Base-by-base conservation (phyloP, 2,113 vertebrate genomes). In the Microtus richardsoni region DNA sequence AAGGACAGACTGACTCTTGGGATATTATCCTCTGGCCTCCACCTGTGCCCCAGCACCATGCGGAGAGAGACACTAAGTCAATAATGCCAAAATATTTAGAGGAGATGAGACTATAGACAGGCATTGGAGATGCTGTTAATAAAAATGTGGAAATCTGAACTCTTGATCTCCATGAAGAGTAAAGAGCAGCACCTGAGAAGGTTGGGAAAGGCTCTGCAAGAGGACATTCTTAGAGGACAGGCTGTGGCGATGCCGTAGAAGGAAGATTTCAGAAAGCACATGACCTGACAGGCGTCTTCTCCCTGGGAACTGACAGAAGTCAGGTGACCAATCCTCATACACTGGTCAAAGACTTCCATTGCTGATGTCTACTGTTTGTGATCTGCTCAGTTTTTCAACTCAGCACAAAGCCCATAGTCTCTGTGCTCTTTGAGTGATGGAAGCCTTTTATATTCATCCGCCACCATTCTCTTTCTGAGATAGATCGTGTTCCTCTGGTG, bases 61-160 rank as follows among this genome's bases (percentile, higher is more conserved):
- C 9, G 8, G n/a, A 66, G 14, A 47, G 16, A 84, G 24, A 64
- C 83, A 33, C 0, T 30, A 85, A 66, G 21, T 36, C 44, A 47
- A 66, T 22, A 47, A 44, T 6, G 41, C 41, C 54, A 17, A 60
- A 58, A 26, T 39, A 4, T 24, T 39, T 24, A 58, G 24, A 84
- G 39, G 68, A 73, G 24, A 75, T 47, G 16, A 54, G 33, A 58
- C 22, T 36, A 41, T n/a, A 26, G 0, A 41, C 12, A 39, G 39
- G 36, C 79, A 79, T 60, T 33, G 7, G n/a, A 41, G 0, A 58
- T 54, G 49, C 24, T 54, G 19, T 36, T 96, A 47, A 36, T 60
- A 89, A 88, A 66, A 88, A 28, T 70, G 22, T 58, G 87, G 26
- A 54, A 88, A 94, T 24, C 5, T 16, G 39, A 92, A 95, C 91